Conservation (phyloP, 2,113 vertebrate genomes). For the Zosterops hypoxanthus region DNA sequence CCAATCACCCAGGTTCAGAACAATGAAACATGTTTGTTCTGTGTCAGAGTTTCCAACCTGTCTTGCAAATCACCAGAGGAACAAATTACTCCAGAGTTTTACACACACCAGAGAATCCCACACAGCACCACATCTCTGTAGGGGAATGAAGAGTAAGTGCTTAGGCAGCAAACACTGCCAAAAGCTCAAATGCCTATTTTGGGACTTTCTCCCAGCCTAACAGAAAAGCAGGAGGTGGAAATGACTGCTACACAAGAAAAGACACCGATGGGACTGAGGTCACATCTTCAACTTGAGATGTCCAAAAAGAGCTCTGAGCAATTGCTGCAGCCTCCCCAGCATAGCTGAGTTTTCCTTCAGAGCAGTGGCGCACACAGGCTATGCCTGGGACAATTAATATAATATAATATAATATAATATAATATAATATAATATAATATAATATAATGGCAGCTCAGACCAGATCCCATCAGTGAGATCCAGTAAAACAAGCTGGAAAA, state of each 20-base stretch:
- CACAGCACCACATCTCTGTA: rapidly evolving
- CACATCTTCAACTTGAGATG: not conserved
- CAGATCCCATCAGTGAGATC: not conserved
- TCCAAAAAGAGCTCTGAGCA: not conserved
- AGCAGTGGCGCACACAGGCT: not conserved
- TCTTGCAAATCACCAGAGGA: not conserved
- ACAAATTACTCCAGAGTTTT: not conserved
- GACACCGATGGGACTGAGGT: not conserved
- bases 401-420: no score
- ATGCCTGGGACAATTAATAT: not conserved
- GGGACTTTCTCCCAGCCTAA: not conserved
- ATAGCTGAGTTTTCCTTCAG: not conserved
- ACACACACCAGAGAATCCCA: not conserved
- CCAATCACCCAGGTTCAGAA: not conserved
- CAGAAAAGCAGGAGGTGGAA: not conserved
- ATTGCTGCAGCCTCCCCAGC: not conserved
- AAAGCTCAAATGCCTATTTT: not conserved
- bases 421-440: no score
- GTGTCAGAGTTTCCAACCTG: not conserved
- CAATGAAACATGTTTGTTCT: not conserved
- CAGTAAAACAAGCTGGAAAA: not conserved
- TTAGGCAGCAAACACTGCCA: not conserved
- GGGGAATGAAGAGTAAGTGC: not conserved
- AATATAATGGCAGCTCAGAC: not conserved
- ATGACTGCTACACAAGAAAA: not conserved